These are phyloP conservation scores for Coryphaenoides rupestris DNA, from an alignment of 2,113 vertebrate genomes.

Conservation along the genomic window DNA sequence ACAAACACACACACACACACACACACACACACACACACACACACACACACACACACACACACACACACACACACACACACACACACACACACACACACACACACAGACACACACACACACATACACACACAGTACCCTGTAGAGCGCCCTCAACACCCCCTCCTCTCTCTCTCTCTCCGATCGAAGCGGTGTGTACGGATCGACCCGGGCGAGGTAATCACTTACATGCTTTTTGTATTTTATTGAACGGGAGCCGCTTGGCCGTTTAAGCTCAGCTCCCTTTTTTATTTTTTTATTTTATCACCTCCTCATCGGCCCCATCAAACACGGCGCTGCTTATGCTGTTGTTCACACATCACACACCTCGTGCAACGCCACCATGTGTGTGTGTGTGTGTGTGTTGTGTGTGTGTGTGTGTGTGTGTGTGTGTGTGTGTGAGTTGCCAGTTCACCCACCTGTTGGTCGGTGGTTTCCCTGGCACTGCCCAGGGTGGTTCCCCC, in stretches of 20 bases:
- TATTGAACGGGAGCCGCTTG: conserved; percentile 47
- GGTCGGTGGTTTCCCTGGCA: background rate
- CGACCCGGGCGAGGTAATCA: conserved; percentile 41
- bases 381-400: no score
- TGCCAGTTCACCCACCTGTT: background rate
- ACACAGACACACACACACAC: no score
- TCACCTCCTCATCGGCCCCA: conserved; percentile 4
- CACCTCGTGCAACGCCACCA: no score
- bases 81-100: conserved; percentile 1
- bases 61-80: conserved; percentile 6
- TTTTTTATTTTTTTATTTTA: no score
- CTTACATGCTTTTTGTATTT: conserved; percentile 63
- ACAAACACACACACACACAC: background rate
- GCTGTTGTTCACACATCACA: conserved; percentile 4
- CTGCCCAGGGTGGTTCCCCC: background rate
- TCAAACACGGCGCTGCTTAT: background rate
- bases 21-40: conserved; percentile 1
- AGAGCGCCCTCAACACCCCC: no score
- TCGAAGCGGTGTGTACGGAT: conserved; percentile 49
- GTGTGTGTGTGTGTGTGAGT: background rate
- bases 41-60: conserved; percentile 1
- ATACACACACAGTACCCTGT: no score
- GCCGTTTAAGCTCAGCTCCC: conserved; percentile 37
- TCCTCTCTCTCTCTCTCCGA: no score
- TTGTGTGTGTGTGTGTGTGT: no score